Percentiles rank a stretch among this genome's conserved stretches.
These are phyloP conservation scores for Ciconia nigra DNA, from an alignment of 2,797 vertebrate species.

Conservation along the genomic window DNA sequence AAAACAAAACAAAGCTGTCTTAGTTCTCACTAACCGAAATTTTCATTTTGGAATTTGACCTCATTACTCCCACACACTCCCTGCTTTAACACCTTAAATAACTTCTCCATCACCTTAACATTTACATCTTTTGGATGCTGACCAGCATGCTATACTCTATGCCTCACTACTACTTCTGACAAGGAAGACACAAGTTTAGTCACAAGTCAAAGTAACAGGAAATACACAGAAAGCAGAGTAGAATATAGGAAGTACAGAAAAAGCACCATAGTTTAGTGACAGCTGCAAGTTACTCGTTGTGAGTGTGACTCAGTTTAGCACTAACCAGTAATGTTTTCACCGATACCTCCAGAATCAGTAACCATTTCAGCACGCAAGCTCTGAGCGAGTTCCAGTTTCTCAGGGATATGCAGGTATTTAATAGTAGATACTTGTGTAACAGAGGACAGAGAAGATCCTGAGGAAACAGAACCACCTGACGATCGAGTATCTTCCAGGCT, in stretches of 20 bases:
- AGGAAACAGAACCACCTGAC: constrained; percentile 71
- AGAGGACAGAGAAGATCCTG: constrained; percentile 70
- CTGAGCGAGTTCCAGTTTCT: constrained; percentile 69
- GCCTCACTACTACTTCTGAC: not conserved
- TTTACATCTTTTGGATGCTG: not conserved
- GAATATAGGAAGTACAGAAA: not conserved
- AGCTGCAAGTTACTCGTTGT: not conserved
- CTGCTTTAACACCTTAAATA: not conserved
- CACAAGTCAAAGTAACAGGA: not conserved
- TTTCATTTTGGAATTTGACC: not conserved
- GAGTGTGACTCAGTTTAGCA: not conserved
- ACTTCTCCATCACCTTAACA: not conserved
- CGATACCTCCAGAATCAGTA: not conserved
- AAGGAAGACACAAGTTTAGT: not conserved
- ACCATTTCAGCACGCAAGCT: constrained; percentile 26
- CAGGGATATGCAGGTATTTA: constrained; percentile 65
- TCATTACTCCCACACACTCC: not conserved
- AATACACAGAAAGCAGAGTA: not conserved
- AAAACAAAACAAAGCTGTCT: not conserved
- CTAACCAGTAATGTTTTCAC: not conserved
- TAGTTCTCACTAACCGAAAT: not conserved
- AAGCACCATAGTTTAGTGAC: rapidly evolving
- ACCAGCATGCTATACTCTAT: not conserved
- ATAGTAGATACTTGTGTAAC: constrained; percentile 63
- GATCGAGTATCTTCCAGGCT: constrained; percentile 79